Conservation (phyloP, 2,797 vertebrate species). For the Dallia pectoralis region DNA sequence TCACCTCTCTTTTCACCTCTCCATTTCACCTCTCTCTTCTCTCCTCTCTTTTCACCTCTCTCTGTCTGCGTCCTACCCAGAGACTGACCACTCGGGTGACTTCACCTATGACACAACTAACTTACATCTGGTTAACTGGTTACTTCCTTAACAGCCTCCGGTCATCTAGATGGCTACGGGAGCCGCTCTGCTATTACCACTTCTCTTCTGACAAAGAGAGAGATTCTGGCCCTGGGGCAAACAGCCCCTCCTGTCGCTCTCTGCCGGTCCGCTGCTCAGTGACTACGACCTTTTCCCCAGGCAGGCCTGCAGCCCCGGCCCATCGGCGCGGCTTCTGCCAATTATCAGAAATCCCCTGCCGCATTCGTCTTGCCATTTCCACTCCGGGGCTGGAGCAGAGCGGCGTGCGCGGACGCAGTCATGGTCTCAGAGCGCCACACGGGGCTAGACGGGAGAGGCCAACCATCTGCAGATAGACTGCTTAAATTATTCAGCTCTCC, state of each 20-base stretch:
- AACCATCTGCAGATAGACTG: slow-evolving; percentile 65
- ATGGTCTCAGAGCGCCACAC: slow-evolving; percentile 18
- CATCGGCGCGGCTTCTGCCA: slow-evolving; percentile 61
- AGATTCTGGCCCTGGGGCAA: slow-evolving; percentile 55
- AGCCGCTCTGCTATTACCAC: too few species aligned
- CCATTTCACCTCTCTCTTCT: neutral
- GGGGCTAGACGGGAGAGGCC: slow-evolving; percentile 31
- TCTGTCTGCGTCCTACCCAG: neutral
- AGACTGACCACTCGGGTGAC: slow-evolving; percentile 14
- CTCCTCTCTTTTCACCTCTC: slow-evolving; percentile 3
- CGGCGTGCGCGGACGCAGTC: slow-evolving; percentile 55
- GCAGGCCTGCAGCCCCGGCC: slow-evolving; percentile 62
- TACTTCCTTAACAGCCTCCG: slow-evolving; percentile 61
- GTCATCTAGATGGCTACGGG: neutral
- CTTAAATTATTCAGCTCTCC: slow-evolving; percentile 81
- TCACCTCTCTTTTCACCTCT: slow-evolving; percentile 28
- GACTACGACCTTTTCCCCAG: slow-evolving; percentile 69
- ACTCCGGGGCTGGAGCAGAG: slow-evolving; percentile 47
- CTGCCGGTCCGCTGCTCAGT: slow-evolving; percentile 9
- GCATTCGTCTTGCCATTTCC: slow-evolving; percentile 77
- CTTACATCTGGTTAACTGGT: slow-evolving; percentile 24
- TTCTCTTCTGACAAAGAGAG: slow-evolving; percentile 35
- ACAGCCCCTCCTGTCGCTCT: slow-evolving; percentile 52
- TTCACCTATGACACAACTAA: slow-evolving; percentile 65
- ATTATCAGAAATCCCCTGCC: slow-evolving; percentile 72